phyloP scores from a whole-genome alignment of 2,113 vertebrate genomes.

The Tinamus guttatus region DNA sequence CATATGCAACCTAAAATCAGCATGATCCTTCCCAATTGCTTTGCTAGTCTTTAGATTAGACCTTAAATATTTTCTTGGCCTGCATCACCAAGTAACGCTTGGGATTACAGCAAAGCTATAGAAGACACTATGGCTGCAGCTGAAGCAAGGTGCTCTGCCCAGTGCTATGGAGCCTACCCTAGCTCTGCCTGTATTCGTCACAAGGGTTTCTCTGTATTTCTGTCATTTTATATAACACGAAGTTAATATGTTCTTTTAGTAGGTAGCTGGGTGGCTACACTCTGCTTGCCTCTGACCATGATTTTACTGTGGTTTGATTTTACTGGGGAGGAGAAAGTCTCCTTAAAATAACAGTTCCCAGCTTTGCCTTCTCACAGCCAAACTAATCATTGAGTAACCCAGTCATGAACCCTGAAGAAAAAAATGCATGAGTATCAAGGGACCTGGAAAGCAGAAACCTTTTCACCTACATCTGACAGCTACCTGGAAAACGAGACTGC shows the following conservation, averaged over 20 bases:
- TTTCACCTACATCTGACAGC: not conserved
- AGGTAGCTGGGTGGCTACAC: not conserved
- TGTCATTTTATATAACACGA: not conserved
- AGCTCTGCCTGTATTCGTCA: not conserved
- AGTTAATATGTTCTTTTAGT: not conserved
- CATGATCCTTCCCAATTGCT: not conserved
- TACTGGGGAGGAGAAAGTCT: slow-evolving; percentile 16
- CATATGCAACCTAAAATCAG: not conserved
- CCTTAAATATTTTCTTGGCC: not conserved
- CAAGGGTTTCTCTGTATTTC: not conserved
- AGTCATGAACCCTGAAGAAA: slow-evolving; percentile 50
- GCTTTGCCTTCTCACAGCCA: slow-evolving; percentile 65
- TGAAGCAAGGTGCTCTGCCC: not conserved
- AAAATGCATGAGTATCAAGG: not conserved
- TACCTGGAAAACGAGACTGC: not conserved
- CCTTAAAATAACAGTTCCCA: slow-evolving; percentile 46
- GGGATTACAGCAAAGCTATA: not conserved
- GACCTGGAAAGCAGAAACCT: not conserved
- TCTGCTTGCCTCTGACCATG: not conserved
- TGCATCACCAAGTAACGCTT: too few species aligned
- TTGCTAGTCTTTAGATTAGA: not conserved
- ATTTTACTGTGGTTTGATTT: slow-evolving; percentile 31
- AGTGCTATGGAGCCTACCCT: not conserved
- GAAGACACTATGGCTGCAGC: not conserved
- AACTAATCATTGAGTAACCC: slow-evolving; percentile 53